Percentiles rank a stretch among this genome's conserved stretches.
phyloP scores from a whole-genome alignment of 2,888 invertebrate species.

The Rhamnusium bicolor region DNA sequence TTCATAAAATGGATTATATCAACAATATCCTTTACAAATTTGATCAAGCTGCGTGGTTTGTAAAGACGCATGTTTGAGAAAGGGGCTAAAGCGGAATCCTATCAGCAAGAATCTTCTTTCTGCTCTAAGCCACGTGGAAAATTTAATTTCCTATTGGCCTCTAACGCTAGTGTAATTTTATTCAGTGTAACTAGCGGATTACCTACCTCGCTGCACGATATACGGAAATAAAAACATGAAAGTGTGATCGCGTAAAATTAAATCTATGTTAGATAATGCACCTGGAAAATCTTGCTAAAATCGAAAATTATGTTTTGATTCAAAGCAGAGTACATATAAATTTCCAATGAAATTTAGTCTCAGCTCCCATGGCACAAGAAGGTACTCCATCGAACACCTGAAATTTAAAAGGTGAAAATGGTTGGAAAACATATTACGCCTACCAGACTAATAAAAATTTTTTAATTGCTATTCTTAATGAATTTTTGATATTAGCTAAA shows the following conservation, averaged over 20 bases:
- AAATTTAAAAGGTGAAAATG: too few species aligned
- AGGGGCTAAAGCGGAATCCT: slow-evolving; percentile 43
- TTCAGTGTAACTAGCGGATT: slow-evolving; percentile 37
- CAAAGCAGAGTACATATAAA: too few species aligned
- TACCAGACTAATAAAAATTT: too few species aligned
- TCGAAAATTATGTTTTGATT: too few species aligned
- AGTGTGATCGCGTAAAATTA: not conserved
- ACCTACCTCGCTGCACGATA: not conserved
- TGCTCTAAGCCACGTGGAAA: slow-evolving; percentile 49
- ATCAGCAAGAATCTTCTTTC: slow-evolving; percentile 47
- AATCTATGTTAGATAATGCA: not conserved
- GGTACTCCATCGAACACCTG: too few species aligned
- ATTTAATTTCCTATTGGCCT: slow-evolving; percentile 48
- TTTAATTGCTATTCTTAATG: too few species aligned
- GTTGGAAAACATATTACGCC: too few species aligned
- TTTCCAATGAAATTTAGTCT: too few species aligned
- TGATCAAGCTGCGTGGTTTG: slow-evolving; percentile 20
- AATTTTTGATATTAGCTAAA: too few species aligned
- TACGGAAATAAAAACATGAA: not conserved
- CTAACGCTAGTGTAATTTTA: slow-evolving; percentile 44
- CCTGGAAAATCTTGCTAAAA: not conserved
- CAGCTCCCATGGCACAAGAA: too few species aligned
- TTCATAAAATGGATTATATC: not conserved
- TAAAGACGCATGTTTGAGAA: slow-evolving; percentile 45
- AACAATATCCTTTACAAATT: slow-evolving; percentile 31